Percentiles rank a stretch among this genome's conserved stretches.
These are phyloP conservation scores for Oscheius sp. DNA, from an alignment of 1,140 invertebrate genomes.

Conservation along the genomic window DNA sequence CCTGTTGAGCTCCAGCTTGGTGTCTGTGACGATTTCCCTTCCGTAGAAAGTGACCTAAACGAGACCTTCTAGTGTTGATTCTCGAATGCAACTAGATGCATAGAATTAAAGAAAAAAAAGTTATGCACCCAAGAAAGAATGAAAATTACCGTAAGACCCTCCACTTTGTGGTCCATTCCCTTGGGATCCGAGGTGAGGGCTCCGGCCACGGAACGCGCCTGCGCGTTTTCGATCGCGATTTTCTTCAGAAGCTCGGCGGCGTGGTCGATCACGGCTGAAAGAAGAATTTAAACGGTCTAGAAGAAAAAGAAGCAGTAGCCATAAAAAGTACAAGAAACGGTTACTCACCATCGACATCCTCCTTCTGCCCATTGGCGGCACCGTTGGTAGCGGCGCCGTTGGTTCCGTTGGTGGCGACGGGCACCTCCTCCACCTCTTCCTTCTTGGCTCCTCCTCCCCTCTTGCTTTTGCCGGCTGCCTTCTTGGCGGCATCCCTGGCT, in stretches of 20 bases:
- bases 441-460: slow-evolving; percentile 60
- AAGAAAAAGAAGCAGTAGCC: not conserved
- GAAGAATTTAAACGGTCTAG: slow-evolving; percentile 15
- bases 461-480: slow-evolving; percentile 80
- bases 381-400: not conserved
- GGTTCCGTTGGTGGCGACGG: slow-evolving; percentile 40
- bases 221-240: slow-evolving; percentile 79
- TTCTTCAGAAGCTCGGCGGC: slow-evolving; percentile 72
- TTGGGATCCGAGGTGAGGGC: slow-evolving; percentile 88
- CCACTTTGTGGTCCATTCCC: slow-evolving; percentile 92
- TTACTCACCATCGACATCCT: not conserved
- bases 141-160: slow-evolving; percentile 75
- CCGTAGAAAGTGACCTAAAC: slow-evolving; percentile 89
- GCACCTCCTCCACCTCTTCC: slow-evolving; percentile 51
- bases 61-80: too few relatives aligned
- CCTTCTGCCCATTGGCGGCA: not conserved
- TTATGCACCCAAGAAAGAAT: not conserved
- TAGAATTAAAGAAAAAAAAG: not conserved
- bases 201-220: slow-evolving; percentile 89
- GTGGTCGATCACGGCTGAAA: slow-evolving; percentile 44
- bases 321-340: not conserved
- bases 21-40: slow-evolving; percentile 88
- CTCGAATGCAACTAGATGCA: too few relatives aligned
- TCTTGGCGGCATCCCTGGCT: slow-evolving; percentile 92
- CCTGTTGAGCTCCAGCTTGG: slow-evolving; percentile 91